Conservation (phyloP, 2,797 vertebrate genomes). For the Gorsachius magnificus region DNA sequence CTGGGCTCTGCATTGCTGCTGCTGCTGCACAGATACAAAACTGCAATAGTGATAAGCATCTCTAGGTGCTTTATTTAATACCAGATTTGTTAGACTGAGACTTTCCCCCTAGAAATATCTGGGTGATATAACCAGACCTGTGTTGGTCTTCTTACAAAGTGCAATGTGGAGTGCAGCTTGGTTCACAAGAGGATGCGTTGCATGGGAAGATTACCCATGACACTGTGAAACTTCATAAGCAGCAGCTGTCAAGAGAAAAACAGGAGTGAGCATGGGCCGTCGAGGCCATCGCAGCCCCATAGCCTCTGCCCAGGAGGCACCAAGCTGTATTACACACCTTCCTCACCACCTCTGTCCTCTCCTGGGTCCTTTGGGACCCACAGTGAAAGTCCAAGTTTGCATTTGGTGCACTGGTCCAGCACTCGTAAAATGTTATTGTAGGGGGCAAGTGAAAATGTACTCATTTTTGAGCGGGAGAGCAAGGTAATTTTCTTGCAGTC, state of each 20-base stretch:
- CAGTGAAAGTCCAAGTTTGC: not conserved
- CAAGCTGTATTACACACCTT: not conserved
- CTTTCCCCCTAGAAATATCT: not conserved
- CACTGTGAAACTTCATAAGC: not conserved
- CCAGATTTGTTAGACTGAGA: not conserved
- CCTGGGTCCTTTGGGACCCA: not conserved
- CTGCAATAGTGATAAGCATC: not conserved
- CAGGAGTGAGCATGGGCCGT: fast-evolving
- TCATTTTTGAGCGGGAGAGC: constrained; percentile 6
- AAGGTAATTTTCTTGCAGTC: constrained; percentile 14
- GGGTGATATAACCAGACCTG: not conserved
- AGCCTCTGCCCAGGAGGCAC: not conserved
- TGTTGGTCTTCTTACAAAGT: not conserved
- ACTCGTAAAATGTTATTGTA: not conserved
- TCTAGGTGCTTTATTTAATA: not conserved
- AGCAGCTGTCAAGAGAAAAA: not conserved
- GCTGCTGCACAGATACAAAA: not conserved
- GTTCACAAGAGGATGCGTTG: not conserved
- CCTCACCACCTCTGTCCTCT: not conserved
- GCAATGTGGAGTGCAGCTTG: not conserved
- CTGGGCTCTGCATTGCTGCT: not conserved
- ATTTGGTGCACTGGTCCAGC: not conserved
- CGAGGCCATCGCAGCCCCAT: fast-evolving
- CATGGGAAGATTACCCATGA: not conserved
- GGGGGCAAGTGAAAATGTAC: not conserved